phyloP scores from a whole-genome alignment of 2,113 vertebrate genomes.

The Phylloscopus trochilus region DNA sequence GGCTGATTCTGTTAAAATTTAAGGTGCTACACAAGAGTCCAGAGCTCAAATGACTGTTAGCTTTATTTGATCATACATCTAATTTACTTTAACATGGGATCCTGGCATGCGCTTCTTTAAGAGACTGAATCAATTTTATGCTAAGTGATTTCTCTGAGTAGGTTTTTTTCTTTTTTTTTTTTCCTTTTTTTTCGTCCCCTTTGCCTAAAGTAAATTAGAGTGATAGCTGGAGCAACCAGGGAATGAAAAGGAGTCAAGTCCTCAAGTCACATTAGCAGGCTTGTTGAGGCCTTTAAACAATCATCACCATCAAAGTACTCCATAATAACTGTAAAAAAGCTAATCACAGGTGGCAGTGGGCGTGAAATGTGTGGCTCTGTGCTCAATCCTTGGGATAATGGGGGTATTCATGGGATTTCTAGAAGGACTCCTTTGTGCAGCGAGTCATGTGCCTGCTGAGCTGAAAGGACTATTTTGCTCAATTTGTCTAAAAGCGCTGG shows the following conservation, averaged over 20 bases:
- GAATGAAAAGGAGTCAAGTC: conserved; percentile 66
- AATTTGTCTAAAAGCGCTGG: conserved; percentile 82
- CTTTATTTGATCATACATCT: conserved; percentile 37
- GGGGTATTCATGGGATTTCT: conserved; percentile 73
- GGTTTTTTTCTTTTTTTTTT: neutral
- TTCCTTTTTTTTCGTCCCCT: conserved; percentile 26
- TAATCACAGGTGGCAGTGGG: conserved; percentile 81
- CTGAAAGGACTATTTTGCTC: conserved; percentile 81
- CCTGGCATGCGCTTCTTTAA: conserved; percentile 4
- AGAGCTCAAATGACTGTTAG: neutral
- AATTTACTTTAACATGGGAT: conserved; percentile 34
- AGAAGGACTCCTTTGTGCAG: conserved; percentile 74
- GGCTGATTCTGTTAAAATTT: neutral
- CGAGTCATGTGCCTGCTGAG: conserved; percentile 69
- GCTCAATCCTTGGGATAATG: conserved; percentile 74
- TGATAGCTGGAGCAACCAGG: conserved; percentile 59
- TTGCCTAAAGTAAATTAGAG: conserved; percentile 70
- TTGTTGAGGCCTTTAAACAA: conserved; percentile 75
- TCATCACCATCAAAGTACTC: conserved; percentile 74
- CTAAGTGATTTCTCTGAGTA: conserved; percentile 47
- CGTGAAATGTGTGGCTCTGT: conserved; percentile 75
- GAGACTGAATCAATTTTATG: conserved; percentile 45
- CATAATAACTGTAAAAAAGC: conserved; percentile 77
- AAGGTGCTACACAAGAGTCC: neutral
- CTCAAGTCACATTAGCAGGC: conserved; percentile 70